phyloP scores from a whole-genome alignment of 2,888 invertebrate genomes.

The Chymomyza amoena region DNA sequence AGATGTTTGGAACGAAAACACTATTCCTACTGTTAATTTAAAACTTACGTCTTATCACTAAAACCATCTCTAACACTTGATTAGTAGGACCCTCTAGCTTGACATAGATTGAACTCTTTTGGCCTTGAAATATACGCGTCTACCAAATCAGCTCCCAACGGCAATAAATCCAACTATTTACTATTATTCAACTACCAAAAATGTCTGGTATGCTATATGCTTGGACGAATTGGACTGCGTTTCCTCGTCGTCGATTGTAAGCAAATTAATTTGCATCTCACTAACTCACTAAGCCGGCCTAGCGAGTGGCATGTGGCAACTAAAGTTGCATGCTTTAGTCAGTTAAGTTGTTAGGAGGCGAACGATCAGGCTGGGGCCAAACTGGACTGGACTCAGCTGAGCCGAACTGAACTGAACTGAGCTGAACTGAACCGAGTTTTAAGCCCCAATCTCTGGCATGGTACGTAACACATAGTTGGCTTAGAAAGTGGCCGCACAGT shows the following conservation, averaged over 20 bases:
- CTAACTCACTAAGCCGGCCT: slow-evolving; percentile 52
- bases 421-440: neutral
- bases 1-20: too few relatives aligned
- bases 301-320: slow-evolving; percentile 42
- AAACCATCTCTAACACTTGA: too few relatives aligned
- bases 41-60: too few relatives aligned
- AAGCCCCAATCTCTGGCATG: slow-evolving; percentile 1
- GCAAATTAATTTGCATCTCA: slow-evolving; percentile 60
- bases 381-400: neutral
- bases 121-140: too few relatives aligned
- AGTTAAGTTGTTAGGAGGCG: neutral
- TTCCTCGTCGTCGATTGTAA: slow-evolving; percentile 10
- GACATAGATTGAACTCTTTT: too few relatives aligned
- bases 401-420: neutral
- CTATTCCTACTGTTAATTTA: too few relatives aligned
- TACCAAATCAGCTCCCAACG: too few relatives aligned
- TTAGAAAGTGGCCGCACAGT: slow-evolving; percentile 43
- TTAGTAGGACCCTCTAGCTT: too few relatives aligned
- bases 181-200: neutral
- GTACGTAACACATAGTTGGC: slow-evolving; percentile 35
- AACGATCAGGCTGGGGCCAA: neutral
- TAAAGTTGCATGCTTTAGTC: neutral
- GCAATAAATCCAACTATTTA: neutral
- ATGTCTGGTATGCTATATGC: neutral
- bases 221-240: neutral